Evolutionary conservation across 2,888 invertebrate species (phyloP).

Genomic region (Odontocolon sp.): DNA sequence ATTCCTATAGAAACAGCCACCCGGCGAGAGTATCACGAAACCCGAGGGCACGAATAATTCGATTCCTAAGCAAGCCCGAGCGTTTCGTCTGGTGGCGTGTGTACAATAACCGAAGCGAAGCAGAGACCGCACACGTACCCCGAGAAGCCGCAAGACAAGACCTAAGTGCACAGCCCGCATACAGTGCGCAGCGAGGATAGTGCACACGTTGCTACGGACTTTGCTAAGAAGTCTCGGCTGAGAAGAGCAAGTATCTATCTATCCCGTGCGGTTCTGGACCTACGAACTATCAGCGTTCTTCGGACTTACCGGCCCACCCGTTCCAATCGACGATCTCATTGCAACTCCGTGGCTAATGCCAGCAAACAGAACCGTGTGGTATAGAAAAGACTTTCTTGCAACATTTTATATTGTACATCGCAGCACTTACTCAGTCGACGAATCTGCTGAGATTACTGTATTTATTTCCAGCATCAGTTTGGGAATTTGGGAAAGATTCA

Average conservation of each 20-base stretch:
- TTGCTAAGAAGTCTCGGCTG: too few species aligned
- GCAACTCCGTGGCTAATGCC: slow-evolving; percentile 25
- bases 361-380: neutral
- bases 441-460: neutral
- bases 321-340: slow-evolving; percentile 40
- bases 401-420: slow-evolving; percentile 19
- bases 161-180: slow-evolving; percentile 18
- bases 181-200: neutral
- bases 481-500: too few species aligned
- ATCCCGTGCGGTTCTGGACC: too few species aligned
- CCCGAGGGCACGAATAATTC: slow-evolving; percentile 52
- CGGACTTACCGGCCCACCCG: slow-evolving; percentile 9
- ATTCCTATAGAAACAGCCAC: neutral
- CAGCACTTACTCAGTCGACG: neutral
- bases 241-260: too few species aligned
- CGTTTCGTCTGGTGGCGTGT: slow-evolving; percentile 39
- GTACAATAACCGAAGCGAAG: slow-evolving; percentile 31
- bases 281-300: too few species aligned
- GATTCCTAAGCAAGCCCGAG: slow-evolving; percentile 42
- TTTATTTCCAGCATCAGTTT: too few species aligned
- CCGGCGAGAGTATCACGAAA: slow-evolving; percentile 42
- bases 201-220: neutral
- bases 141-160: neutral
- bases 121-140: slow-evolving; percentile 34
- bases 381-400: slow-evolving; percentile 6